Conservation (phyloP, 2,888 invertebrate species). For the Leucozona laternaria region DNA sequence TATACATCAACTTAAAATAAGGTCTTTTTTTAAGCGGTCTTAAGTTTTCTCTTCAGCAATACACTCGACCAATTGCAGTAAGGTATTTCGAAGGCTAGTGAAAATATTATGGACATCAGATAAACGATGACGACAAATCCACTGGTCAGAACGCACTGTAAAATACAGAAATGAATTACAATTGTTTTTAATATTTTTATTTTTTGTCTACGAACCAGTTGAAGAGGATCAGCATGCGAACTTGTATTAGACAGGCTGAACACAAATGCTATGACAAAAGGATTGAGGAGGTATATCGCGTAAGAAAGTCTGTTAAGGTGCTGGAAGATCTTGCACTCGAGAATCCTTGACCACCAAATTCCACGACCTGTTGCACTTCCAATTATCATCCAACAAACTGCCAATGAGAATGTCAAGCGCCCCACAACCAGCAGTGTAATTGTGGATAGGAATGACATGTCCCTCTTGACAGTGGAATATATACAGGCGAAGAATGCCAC, state of each 20-base stretch:
- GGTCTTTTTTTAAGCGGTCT: slow-evolving; percentile 53
- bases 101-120: slow-evolving; percentile 54
- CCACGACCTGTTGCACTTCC: slow-evolving; percentile 85
- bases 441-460: slow-evolving; percentile 83
- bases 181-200: not conserved
- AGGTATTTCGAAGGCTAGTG: slow-evolving; percentile 66
- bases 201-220: slow-evolving; percentile 79
- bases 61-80: slow-evolving; percentile 65
- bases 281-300: slow-evolving; percentile 86
- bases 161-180: not conserved
- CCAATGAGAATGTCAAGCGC: slow-evolving; percentile 85
- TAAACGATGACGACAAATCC: slow-evolving; percentile 77
- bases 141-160: slow-evolving; percentile 76
- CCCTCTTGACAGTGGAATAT: slow-evolving; percentile 82
- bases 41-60: slow-evolving; percentile 51
- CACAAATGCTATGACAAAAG: slow-evolving; percentile 85
- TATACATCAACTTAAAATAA: slow-evolving; percentile 1
- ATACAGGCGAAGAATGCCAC: slow-evolving; percentile 81
- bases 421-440: slow-evolving; percentile 85
- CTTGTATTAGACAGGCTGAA: slow-evolving; percentile 82
- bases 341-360: slow-evolving; percentile 82
- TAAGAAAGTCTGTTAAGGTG: slow-evolving; percentile 86
- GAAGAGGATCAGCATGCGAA: slow-evolving; percentile 82
- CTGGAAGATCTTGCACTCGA: slow-evolving; percentile 82
- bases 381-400: slow-evolving; percentile 85